Evolutionary conservation across 2,888 invertebrate genomes (phyloP).

Genomic region (Aethes cnicana): DNA sequence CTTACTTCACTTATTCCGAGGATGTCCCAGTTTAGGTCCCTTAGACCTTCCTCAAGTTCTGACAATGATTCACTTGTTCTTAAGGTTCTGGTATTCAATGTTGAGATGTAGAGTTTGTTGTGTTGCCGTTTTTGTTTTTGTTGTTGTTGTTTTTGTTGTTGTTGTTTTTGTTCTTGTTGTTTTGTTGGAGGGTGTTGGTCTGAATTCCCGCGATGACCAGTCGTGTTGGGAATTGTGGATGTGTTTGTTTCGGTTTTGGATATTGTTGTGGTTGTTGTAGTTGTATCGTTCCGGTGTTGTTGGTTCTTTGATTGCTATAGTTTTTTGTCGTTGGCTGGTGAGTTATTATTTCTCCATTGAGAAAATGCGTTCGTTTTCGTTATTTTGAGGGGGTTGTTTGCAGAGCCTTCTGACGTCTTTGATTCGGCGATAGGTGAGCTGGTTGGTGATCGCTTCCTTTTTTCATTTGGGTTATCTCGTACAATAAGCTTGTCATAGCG

Average conservation of each 20-base stretch:
- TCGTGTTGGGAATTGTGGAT: conserved; percentile 12
- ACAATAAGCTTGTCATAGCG: not conserved
- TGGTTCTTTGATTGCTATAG: not conserved
- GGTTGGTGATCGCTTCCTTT: not conserved
- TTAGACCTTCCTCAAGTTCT: not conserved
- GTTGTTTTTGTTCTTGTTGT: conserved; percentile 1
- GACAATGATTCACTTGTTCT: too few relatives aligned
- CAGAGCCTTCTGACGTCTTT: not conserved
- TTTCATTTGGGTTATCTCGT: not conserved
- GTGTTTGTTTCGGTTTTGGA: not conserved
- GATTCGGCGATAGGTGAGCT: not conserved
- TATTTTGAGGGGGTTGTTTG: not conserved
- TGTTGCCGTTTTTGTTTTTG: not conserved
- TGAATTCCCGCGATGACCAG: conserved; percentile 23
- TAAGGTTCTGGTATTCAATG: too few relatives aligned
- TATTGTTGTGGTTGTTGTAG: not conserved
- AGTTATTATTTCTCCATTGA: not conserved
- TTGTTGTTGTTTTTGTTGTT: not conserved
- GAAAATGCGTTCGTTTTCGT: not conserved
- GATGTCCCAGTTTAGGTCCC: not conserved
- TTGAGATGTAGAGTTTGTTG: not conserved
- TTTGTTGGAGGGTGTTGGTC: too few relatives aligned
- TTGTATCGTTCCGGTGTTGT: too few relatives aligned
- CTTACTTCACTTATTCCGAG: conserved; percentile 1
- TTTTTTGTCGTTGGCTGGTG: not conserved